phyloP scores from a whole-genome alignment of 2,888 invertebrate species.

The Scrobipalpa atriplicella region DNA sequence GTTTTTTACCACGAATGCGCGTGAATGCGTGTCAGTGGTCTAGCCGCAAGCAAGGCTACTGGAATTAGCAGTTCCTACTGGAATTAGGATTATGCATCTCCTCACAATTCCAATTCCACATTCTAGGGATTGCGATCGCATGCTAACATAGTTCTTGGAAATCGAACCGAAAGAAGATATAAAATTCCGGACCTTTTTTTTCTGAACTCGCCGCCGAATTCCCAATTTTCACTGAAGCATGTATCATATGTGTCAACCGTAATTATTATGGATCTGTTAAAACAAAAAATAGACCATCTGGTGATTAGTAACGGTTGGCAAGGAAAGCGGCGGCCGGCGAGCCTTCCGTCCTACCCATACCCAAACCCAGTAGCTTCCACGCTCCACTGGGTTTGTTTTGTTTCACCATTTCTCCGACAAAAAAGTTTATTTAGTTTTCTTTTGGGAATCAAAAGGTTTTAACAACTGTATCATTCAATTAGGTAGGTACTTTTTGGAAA shows the following conservation, averaged over 20 bases:
- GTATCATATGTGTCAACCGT: slow-evolving; percentile 64
- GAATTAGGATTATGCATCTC: no score
- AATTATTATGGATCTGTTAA: slow-evolving; percentile 64
- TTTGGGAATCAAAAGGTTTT: neutral
- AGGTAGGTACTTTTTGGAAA: neutral
- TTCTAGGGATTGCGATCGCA: slow-evolving; percentile 12
- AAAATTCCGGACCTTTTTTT: neutral
- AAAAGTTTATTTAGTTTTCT: slow-evolving; percentile 21
- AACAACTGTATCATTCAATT: slow-evolving; percentile 13
- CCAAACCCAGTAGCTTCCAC: slow-evolving; percentile 77
- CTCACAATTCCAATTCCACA: neutral
- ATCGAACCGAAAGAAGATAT: neutral
- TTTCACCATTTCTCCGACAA: slow-evolving; percentile 31
- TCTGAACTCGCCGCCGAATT: slow-evolving; percentile 45
- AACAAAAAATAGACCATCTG: slow-evolving; percentile 76
- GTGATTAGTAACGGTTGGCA: slow-evolving; percentile 70
- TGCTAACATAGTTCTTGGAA: neutral
- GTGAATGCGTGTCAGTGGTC: slow-evolving; percentile 31
- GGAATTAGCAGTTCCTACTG: slow-evolving; percentile 29
- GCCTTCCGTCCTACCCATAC: slow-evolving; percentile 49
- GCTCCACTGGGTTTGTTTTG: slow-evolving; percentile 58
- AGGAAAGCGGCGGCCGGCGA: slow-evolving; percentile 57
- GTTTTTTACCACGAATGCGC: slow-evolving; percentile 26
- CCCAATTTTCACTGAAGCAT: slow-evolving; percentile 58
- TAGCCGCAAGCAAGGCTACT: slow-evolving; percentile 34